A percentile compares a stretch with the other conserved stretches of the same genome.
Evolutionary conservation across 2,797 vertebrate genomes (phyloP).

Genomic region (Smutsia temminckii): DNA sequence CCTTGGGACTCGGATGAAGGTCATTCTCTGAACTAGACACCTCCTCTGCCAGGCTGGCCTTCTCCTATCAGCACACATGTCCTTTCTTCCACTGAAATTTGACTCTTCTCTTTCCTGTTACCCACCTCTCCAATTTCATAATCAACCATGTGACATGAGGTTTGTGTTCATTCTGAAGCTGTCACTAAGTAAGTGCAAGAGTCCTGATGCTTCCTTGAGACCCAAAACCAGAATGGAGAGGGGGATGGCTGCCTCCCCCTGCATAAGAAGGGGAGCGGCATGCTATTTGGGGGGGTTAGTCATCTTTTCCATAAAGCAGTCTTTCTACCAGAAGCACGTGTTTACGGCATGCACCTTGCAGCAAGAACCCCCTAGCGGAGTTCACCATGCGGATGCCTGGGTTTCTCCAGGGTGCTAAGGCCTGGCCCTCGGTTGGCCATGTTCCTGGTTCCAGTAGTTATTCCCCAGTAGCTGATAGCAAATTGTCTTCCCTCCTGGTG

Average conservation of each 20-base stretch:
- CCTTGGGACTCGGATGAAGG: not conserved
- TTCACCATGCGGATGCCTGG: too few species aligned
- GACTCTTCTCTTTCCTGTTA: not conserved
- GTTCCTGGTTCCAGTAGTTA: not conserved
- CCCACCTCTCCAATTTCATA: not conserved
- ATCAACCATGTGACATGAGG: not conserved
- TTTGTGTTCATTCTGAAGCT: not conserved
- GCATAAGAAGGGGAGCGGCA: not conserved
- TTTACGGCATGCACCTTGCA: not conserved
- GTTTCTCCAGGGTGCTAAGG: not conserved
- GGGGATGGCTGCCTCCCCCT: fast-evolving
- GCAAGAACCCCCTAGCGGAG: not conserved
- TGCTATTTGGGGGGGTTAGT: not conserved
- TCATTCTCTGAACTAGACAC: not conserved
- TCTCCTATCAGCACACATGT: not conserved
- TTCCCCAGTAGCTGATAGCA: not conserved
- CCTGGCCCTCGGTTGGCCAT: not conserved
- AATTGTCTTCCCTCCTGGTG: not conserved
- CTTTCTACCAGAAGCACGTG: not conserved
- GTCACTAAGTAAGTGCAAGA: not conserved
- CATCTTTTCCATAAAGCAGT: not conserved
- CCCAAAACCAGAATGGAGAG: not conserved
- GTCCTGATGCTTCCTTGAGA: not conserved
- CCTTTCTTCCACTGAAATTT: not conserved
- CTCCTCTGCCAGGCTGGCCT: not conserved